These are phyloP conservation scores for Manis crassicaudata DNA, from an alignment of 2,797 vertebrate genomes.

Conservation along the genomic window DNA sequence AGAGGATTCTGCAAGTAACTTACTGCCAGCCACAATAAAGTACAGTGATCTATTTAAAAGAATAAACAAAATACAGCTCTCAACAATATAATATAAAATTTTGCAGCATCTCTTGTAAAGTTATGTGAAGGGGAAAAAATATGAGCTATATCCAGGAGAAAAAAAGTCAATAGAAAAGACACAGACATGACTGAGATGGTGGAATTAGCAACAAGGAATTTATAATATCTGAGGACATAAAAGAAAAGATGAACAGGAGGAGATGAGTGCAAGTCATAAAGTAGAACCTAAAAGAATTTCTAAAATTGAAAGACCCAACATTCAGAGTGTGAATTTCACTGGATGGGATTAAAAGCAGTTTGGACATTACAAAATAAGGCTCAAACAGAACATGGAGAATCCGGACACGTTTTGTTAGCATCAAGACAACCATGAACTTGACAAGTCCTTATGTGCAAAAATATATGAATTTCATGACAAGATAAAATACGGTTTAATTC, in stretches of 20 bases:
- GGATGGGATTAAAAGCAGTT: not conserved
- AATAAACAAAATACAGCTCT: not conserved
- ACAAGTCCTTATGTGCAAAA: not conserved
- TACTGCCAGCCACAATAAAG: not conserved
- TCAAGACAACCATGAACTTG: not conserved
- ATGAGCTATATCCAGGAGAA: not conserved
- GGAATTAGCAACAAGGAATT: not conserved
- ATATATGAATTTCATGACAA: not conserved
- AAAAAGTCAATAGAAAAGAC: not conserved
- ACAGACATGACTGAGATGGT: not conserved
- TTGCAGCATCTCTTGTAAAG: not conserved
- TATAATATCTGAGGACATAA: not conserved
- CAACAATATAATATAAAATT: not conserved
- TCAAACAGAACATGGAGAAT: not conserved
- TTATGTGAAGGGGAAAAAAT: not conserved
- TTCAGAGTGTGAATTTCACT: not conserved
- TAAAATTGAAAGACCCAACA: not conserved
- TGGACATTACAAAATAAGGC: not conserved
- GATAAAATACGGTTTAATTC: not conserved
- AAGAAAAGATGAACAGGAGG: not conserved
- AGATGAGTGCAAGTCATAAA: not conserved
- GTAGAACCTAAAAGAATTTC: not conserved
- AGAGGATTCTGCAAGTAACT: not conserved
- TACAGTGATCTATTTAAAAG: not conserved
- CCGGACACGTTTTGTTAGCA: not conserved